Conservation (phyloP, 2,888 invertebrate species). For the Fabriciana adippe region DNA sequence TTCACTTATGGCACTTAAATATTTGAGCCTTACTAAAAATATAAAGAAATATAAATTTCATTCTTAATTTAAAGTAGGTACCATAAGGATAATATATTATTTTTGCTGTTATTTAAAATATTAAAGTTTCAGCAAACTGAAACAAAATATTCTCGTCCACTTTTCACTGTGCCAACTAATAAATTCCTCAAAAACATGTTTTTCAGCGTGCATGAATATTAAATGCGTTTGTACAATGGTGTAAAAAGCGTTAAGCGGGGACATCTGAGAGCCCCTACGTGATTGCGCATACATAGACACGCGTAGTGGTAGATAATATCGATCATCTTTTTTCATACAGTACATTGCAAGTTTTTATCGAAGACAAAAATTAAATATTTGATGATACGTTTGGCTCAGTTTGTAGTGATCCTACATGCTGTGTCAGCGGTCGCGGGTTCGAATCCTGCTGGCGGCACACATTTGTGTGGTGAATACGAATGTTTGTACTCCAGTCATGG, state of each 20-base stretch:
- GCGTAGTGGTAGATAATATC: neutral
- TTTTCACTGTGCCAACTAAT: slow-evolving; percentile 4
- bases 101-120: neutral
- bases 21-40: too few species aligned
- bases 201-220: slow-evolving; percentile 26
- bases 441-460: too few species aligned
- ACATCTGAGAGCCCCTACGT: slow-evolving; percentile 32
- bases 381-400: too few species aligned
- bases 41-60: too few species aligned
- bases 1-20: too few species aligned
- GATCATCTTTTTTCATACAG: slow-evolving; percentile 5
- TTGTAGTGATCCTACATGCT: too few species aligned
- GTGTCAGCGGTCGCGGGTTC: too few species aligned
- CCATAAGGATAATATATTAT: too few species aligned
- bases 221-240: slow-evolving; percentile 27
- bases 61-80: too few species aligned
- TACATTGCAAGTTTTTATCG: neutral
- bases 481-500: too few species aligned
- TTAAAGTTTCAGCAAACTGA: neutral
- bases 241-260: slow-evolving; percentile 28
- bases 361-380: neutral
- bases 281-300: slow-evolving; percentile 23
- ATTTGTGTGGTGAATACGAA: too few species aligned
- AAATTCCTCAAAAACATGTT: slow-evolving; percentile 16
- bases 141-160: neutral